These are phyloP conservation scores for Eupristina koningsbergeri DNA, from an alignment of 1,140 invertebrate species.

Conservation along the genomic window DNA sequence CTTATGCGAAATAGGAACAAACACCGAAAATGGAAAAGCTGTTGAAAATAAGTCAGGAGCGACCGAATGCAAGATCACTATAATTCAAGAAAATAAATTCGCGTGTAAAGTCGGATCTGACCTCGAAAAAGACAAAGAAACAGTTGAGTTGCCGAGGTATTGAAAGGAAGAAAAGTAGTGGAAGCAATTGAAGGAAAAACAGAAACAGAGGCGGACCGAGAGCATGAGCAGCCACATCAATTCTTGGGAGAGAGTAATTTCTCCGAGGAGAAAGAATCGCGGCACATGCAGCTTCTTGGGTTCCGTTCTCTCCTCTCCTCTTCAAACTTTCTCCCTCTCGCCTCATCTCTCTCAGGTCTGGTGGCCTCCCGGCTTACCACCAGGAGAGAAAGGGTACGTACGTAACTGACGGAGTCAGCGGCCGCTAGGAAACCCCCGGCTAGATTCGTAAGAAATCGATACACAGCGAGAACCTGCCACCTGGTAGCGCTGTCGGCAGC, in stretches of 20 bases:
- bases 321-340: background rate
- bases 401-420: conserved; percentile 3
- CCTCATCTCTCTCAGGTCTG: background rate
- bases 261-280: conserved; percentile 22
- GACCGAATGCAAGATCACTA: background rate
- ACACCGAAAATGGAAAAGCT: background rate
- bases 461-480: conserved; percentile 63
- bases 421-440: conserved; percentile 54
- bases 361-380: conserved; percentile 3
- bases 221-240: background rate
- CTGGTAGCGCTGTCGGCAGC: conserved; percentile 59
- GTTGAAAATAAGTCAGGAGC: background rate
- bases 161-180: background rate
- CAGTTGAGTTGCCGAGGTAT: background rate
- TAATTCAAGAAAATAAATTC: conserved; percentile 10
- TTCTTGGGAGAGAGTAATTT: conserved; percentile 2
- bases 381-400: conserved; percentile 9
- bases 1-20: background rate
- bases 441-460: conserved; percentile 67
- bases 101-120: background rate
- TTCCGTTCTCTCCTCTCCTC: background rate
- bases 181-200: background rate
- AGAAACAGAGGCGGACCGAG: background rate
- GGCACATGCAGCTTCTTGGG: conserved; percentile 46
- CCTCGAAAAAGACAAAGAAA: background rate